These are phyloP conservation scores for Arrhamphus sclerolepis DNA, from an alignment of 2,797 vertebrate genomes.

Conservation along the genomic window DNA sequence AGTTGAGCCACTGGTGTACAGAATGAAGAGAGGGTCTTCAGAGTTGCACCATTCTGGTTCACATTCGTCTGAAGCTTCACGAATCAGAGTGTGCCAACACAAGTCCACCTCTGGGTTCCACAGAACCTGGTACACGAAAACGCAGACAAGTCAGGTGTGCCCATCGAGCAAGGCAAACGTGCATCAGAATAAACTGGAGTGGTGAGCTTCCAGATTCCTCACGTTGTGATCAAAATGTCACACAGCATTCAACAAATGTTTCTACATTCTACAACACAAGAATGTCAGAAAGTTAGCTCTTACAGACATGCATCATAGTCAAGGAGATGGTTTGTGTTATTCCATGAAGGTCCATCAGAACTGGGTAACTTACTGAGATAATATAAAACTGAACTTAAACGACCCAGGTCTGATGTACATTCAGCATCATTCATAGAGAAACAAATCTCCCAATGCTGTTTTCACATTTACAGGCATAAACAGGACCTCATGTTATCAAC, in stretches of 20 bases:
- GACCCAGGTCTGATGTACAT: not conserved
- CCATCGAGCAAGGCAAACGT: not conserved
- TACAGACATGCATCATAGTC: too few relatives aligned
- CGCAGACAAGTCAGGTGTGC: not conserved
- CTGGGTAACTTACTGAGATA: not conserved
- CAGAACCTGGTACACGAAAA: conserved; percentile 76
- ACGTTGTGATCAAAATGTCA: too few relatives aligned
- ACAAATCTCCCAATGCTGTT: not conserved
- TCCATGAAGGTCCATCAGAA: not conserved
- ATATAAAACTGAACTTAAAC: not conserved
- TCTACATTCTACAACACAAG: too few relatives aligned
- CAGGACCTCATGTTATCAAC: not conserved
- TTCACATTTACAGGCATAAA: too few relatives aligned
- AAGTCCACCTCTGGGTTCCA: conserved; percentile 89
- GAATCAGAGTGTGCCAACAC: conserved; percentile 90
- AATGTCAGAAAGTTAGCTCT: too few relatives aligned
- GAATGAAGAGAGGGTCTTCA: conserved; percentile 94
- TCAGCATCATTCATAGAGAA: not conserved
- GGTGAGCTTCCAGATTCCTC: too few relatives aligned
- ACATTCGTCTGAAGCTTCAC: conserved; percentile 83
- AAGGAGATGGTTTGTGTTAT: too few relatives aligned
- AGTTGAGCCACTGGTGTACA: conserved; percentile 97
- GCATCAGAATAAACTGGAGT: not conserved
- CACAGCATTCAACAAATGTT: too few relatives aligned
- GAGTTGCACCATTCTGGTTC: conserved; percentile 96